phyloP scores from a whole-genome alignment of 2,888 invertebrate species.

The Phaonia tiefii region DNA sequence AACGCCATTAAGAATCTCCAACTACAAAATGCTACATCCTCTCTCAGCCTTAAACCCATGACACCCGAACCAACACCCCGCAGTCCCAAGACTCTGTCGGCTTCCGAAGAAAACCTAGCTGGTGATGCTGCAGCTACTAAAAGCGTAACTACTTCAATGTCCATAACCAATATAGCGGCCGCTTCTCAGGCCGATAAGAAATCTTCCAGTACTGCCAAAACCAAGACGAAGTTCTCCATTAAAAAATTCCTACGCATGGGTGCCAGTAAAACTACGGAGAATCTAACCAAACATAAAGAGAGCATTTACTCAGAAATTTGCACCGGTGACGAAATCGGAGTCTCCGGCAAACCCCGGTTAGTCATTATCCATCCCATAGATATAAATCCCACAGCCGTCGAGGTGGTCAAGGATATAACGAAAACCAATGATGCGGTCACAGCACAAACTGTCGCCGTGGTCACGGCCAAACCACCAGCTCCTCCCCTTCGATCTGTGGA shows the following conservation, averaged over 20 bases:
- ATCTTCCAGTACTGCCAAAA: conserved; percentile 78
- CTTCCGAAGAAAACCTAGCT: conserved; percentile 87
- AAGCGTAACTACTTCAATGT: conserved; percentile 63
- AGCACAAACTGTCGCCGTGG: conserved; percentile 77
- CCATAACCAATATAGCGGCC: conserved; percentile 49
- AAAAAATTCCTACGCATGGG: conserved; percentile 92
- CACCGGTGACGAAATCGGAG: conserved; percentile 77
- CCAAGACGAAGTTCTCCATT: conserved; percentile 89
- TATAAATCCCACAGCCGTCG: conserved; percentile 89
- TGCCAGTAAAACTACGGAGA: conserved; percentile 85
- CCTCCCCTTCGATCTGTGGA: conserved; percentile 85
- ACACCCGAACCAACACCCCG: conserved; percentile 85
- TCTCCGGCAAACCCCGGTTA: conserved; percentile 85
- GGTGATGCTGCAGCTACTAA: conserved; percentile 60
- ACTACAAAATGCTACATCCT: conserved; percentile 75
- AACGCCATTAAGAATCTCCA: conserved; percentile 77
- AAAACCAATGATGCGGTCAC: conserved; percentile 77
- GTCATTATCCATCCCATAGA: conserved; percentile 95
- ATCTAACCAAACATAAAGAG: conserved; percentile 78
- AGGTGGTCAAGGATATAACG: conserved; percentile 86
- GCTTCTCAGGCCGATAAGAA: conserved; percentile 66
- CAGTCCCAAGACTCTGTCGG: conserved; percentile 82
- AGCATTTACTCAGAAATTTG: conserved; percentile 81
- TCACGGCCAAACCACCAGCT: conserved; percentile 86
- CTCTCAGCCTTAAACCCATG: conserved; percentile 75